Conservation (phyloP, 2,888 invertebrate species). For the Cephus pulcher region DNA sequence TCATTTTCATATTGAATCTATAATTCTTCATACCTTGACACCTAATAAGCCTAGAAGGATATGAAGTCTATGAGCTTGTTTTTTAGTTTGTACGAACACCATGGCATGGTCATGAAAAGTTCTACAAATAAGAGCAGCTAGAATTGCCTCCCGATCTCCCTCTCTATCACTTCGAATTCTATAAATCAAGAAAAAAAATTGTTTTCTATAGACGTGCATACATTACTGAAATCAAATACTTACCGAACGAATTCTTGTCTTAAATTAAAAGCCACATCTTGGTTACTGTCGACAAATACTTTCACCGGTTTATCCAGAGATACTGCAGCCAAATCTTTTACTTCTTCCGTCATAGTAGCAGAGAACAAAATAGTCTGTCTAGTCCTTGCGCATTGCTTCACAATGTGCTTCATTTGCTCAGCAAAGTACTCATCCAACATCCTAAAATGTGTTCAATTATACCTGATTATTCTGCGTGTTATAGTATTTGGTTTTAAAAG, state of each 20-base stretch:
- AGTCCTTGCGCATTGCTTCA: constrained; percentile 89
- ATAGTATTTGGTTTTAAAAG: background rate
- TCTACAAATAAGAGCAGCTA: constrained; percentile 84
- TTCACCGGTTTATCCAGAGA: constrained; percentile 93
- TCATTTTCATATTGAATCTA: background rate
- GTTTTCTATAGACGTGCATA: background rate
- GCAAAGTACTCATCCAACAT: constrained; percentile 99
- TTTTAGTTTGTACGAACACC: constrained; percentile 97
- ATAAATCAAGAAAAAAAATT: constrained; percentile 3
- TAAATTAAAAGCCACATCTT: constrained; percentile 94
- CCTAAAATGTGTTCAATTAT: constrained; percentile 64
- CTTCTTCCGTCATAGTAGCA: constrained; percentile 99
- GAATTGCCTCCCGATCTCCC: constrained; percentile 90
- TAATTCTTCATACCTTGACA: constrained; percentile 74
- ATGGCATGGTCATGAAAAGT: constrained; percentile 93
- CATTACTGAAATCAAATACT: constrained; percentile 27
- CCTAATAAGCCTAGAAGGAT: constrained; percentile 92
- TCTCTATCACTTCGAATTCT: constrained; percentile 91
- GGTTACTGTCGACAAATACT: constrained; percentile 95
- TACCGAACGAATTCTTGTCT: constrained; percentile 94
- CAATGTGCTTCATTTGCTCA: constrained; percentile 99
- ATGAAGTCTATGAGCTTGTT: constrained; percentile 93
- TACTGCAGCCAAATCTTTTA: constrained; percentile 93
- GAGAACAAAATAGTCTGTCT: constrained; percentile 98
- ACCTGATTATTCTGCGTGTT: background rate